A percentile compares a stretch with the other conserved stretches of the same genome.
Conservation (phyloP, 2,888 invertebrate genomes). For the Tridacna crocea region DNA sequence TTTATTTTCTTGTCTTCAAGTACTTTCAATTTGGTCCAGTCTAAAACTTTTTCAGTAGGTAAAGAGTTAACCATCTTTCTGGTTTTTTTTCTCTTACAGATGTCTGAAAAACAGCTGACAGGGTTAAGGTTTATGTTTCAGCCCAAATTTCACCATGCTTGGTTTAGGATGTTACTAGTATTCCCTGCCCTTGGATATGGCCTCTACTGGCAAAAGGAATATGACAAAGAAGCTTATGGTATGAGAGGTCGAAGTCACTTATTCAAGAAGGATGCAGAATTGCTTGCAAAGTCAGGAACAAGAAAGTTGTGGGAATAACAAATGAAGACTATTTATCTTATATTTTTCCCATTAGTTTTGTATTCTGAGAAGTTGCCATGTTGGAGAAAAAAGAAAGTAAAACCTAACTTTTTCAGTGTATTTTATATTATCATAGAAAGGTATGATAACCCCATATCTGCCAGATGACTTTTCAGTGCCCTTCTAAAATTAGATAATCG, state of each 20-base stretch:
- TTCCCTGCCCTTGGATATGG: not conserved
- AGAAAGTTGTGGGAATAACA: conserved; percentile 41
- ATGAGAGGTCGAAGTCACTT: conserved; percentile 49
- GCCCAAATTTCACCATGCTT: conserved; percentile 17
- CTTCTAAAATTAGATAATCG: no score
- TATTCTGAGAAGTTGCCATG: no score
- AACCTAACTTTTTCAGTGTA: not conserved
- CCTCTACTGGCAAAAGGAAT: conserved; percentile 21
- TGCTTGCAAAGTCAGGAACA: conserved; percentile 24
- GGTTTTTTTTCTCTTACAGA: conserved; percentile 5
- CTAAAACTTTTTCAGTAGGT: no score
- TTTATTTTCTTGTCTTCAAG: no score
- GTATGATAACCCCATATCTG: no score
- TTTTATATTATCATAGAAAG: not conserved
- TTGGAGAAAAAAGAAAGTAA: not conserved
- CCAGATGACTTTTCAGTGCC: no score
- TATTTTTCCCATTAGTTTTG: no score
- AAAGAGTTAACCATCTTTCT: not conserved
- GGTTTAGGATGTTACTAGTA: not conserved
- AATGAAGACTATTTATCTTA: no score
- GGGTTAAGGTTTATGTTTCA: conserved; percentile 46
- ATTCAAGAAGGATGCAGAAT: conserved; percentile 33
- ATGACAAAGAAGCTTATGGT: conserved; percentile 49
- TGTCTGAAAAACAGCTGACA: conserved; percentile 27
- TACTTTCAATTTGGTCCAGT: no score